Percentiles rank a stretch among this genome's conserved stretches.
phyloP scores from a whole-genome alignment of 2,888 invertebrate genomes.

The Drosophila formosana region DNA sequence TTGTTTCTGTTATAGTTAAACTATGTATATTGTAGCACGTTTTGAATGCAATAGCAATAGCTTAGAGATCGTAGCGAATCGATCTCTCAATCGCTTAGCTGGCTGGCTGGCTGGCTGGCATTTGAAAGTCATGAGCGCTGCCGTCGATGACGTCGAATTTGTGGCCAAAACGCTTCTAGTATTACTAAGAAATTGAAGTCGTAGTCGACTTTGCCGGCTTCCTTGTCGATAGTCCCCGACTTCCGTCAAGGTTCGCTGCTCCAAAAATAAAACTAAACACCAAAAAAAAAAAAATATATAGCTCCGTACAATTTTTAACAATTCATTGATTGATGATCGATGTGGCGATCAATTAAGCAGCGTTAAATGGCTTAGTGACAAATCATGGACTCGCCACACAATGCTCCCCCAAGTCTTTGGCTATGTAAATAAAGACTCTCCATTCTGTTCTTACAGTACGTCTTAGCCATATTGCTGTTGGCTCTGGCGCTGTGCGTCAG shows the following conservation, averaged over 20 bases:
- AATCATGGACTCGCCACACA: conserved; percentile 34
- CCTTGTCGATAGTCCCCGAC: conserved; percentile 54
- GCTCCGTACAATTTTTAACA: conserved; percentile 58
- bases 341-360: conserved; percentile 67
- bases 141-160: conserved; percentile 43
- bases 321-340: conserved; percentile 76
- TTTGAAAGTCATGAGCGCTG: conserved; percentile 70
- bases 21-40: conserved; percentile 37
- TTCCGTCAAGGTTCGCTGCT: conserved; percentile 63
- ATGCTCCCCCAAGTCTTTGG: conserved; percentile 28
- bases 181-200: conserved; percentile 39
- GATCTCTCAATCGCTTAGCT: conserved; percentile 34
- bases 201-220: conserved; percentile 40
- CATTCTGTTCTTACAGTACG: conserved; percentile 55
- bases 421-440: conserved; percentile 10
- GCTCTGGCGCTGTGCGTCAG: conserved; percentile 48
- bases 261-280: background rate
- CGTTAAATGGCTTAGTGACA: conserved; percentile 64
- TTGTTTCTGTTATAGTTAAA: conserved; percentile 28
- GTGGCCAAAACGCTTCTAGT: conserved; percentile 24
- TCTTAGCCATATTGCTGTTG: conserved; percentile 60
- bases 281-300: background rate
- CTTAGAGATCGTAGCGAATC: conserved; percentile 48
- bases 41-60: conserved; percentile 55
- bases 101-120: conserved; percentile 19